A percentile compares a stretch with the other conserved stretches of the same genome.
phyloP scores from a whole-genome alignment of 64 coral and sea anemone species.

The Orbicella faveolata region DNA sequence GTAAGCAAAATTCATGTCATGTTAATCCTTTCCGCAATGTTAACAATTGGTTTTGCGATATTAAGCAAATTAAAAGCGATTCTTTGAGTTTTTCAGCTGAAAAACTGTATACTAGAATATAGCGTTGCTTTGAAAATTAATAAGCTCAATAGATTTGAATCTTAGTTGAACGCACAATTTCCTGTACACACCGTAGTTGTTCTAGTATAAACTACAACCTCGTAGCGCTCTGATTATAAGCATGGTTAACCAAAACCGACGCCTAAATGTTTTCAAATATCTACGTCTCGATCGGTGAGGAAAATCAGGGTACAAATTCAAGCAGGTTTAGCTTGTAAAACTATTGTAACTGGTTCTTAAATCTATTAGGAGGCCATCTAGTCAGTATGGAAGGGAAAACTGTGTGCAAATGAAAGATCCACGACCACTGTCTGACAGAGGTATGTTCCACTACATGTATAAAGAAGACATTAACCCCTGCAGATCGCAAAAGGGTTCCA shows the following conservation, averaged over 20 bases:
- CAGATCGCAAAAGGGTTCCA: neutral
- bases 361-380: slow-evolving; percentile 34
- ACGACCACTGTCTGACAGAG: slow-evolving; percentile 55
- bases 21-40: neutral
- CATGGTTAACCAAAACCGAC: neutral
- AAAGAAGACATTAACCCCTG: neutral
- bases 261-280: neutral
- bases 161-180: too few relatives aligned
- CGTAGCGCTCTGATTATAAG: neutral
- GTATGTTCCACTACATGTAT: neutral
- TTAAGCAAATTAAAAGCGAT: too few relatives aligned
- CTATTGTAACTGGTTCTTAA: neutral
- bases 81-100: neutral
- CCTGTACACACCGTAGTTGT: too few relatives aligned
- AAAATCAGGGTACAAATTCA: too few relatives aligned
- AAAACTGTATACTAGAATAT: too few relatives aligned
- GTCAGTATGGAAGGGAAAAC: slow-evolving; percentile 60
- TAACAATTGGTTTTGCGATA: neutral
- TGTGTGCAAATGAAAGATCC: slow-evolving; percentile 60
- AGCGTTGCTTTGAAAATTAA: too few relatives aligned
- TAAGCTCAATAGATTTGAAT: too few relatives aligned
- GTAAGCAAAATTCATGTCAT: neutral
- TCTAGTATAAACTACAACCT: neutral
- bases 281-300: too few relatives aligned
- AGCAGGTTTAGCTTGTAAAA: too few relatives aligned